These are phyloP conservation scores for Lasaia peninsularis DNA, from an alignment of 1,140 invertebrate genomes.

Conservation along the genomic window DNA sequence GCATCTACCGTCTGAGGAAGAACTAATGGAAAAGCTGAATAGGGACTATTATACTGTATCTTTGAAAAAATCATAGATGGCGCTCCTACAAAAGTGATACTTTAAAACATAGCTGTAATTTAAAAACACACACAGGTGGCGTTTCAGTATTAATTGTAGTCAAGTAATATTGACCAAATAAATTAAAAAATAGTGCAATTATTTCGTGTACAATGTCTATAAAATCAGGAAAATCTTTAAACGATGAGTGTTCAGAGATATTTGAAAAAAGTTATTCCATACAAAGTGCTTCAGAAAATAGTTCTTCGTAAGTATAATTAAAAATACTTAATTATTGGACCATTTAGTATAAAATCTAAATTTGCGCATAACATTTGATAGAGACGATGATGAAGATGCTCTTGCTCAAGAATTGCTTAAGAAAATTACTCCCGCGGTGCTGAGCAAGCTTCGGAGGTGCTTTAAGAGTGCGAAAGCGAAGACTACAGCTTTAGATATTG, in stretches of 20 bases:
- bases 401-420: slow-evolving; percentile 45
- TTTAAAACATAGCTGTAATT: background rate
- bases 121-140: background rate
- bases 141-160: background rate
- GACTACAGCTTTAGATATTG: slow-evolving; percentile 36
- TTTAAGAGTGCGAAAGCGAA: slow-evolving; percentile 46
- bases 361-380: slow-evolving; percentile 13
- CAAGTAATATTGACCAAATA: slow-evolving; percentile 32
- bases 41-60: too few species aligned
- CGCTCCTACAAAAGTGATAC: background rate
- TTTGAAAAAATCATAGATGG: too few species aligned
- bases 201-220: slow-evolving; percentile 47
- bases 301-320: slow-evolving; percentile 39
- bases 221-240: slow-evolving; percentile 60
- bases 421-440: slow-evolving; percentile 50
- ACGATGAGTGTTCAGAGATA: slow-evolving; percentile 60
- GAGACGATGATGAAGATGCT: slow-evolving; percentile 49
- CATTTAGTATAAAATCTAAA: too few species aligned
- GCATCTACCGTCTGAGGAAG: too few species aligned
- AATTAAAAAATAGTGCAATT: background rate
- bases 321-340: too few species aligned
- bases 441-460: slow-evolving; percentile 47
- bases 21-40: too few species aligned
- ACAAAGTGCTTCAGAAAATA: slow-evolving; percentile 54
- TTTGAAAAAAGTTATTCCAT: slow-evolving; percentile 58